Evolutionary conservation across 2,888 invertebrate genomes (phyloP).

Genomic region (Cantharis lateralis): DNA sequence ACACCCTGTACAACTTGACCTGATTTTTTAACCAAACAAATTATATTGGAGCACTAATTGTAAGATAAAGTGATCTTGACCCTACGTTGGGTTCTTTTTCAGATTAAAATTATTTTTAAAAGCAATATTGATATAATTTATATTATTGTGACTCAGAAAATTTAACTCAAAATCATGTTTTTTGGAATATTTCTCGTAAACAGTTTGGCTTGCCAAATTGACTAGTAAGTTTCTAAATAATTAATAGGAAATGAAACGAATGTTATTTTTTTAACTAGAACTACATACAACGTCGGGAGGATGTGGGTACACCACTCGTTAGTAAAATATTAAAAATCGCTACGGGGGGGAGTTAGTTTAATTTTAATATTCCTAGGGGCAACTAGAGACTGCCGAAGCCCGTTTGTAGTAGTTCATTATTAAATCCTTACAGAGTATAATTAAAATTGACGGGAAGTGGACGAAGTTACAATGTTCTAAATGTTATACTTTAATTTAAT

Average conservation of each 20-base stretch:
- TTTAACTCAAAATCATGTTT: not conserved
- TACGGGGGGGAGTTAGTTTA: not conserved
- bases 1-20: not conserved
- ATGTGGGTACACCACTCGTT: not conserved
- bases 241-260: not conserved
- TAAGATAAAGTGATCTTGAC: not conserved
- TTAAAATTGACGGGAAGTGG: not conserved
- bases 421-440: not conserved
- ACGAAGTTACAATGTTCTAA: not conserved
- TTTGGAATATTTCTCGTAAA: not conserved
- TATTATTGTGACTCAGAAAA: not conserved
- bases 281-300: not conserved
- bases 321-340: not conserved
- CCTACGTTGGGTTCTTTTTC: not conserved
- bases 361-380: not conserved
- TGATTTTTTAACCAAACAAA: not conserved
- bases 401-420: not conserved
- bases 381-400: not conserved
- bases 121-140: not conserved
- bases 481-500: not conserved
- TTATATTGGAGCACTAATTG: not conserved
- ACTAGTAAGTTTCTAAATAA: not conserved
- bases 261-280: not conserved
- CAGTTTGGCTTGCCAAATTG: not conserved
- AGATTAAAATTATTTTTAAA: slow-evolving; percentile 1